These are phyloP conservation scores for Arizona elegans DNA, from an alignment of 2,113 vertebrate genomes.

Conservation along the genomic window DNA sequence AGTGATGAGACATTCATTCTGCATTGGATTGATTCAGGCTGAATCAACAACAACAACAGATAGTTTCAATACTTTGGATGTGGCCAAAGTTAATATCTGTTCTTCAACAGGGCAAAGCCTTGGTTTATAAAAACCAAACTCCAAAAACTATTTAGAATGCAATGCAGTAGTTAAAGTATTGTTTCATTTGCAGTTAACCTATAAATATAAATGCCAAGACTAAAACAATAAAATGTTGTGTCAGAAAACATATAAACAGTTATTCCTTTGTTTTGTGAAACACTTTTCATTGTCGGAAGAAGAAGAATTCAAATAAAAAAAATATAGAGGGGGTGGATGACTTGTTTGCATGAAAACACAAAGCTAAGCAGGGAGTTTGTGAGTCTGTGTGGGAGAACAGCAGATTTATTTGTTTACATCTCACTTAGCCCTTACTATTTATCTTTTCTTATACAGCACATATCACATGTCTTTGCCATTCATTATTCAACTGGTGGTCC, in stretches of 20 bases:
- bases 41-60: too few species aligned
- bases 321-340: not conserved
- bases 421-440: slow-evolving; percentile 29
- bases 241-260: not conserved
- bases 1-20: not conserved
- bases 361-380: not conserved
- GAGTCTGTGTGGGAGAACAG: slow-evolving; percentile 21
- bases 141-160: not conserved
- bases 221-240: not conserved
- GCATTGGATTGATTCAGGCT: not conserved
- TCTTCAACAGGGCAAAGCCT: not conserved
- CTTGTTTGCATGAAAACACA: slow-evolving; percentile 17
- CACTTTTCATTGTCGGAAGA: not conserved
- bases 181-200: not conserved
- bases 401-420: slow-evolving; percentile 38
- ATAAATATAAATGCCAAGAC: not conserved
- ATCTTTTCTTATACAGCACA: slow-evolving; percentile 26
- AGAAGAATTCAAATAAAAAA: not conserved
- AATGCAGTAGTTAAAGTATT: not conserved
- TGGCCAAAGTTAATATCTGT: not conserved
- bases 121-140: not conserved
- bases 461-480: slow-evolving; percentile 14
- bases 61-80: too few species aligned
- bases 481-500: slow-evolving; percentile 37
- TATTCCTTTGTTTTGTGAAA: not conserved